Percentiles rank a stretch among this genome's conserved stretches.
Conservation (phyloP, 2,113 vertebrate species). For the Cercopithecus mona region DNA sequence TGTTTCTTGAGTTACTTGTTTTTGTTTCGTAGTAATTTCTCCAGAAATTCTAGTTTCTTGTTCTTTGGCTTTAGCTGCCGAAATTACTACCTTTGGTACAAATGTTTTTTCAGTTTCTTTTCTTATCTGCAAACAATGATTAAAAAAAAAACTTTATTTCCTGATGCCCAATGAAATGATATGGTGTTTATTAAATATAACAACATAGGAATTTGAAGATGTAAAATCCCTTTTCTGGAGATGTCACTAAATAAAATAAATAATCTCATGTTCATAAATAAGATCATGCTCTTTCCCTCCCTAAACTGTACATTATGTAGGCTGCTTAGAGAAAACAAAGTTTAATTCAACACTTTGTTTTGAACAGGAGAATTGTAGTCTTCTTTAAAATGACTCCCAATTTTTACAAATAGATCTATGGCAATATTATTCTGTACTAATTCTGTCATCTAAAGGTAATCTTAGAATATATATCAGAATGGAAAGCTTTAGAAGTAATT, state of each 20-base stretch:
- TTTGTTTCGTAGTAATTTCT: slow-evolving; percentile 83
- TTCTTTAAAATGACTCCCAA: slow-evolving; percentile 24
- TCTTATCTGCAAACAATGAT: slow-evolving; percentile 84
- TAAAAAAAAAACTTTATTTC: slow-evolving; percentile 69
- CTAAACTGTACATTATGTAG: neutral
- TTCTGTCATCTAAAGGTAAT: slow-evolving; percentile 9
- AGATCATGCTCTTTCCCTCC: neutral
- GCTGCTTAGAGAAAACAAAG: neutral
- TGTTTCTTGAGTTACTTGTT: slow-evolving; percentile 84
- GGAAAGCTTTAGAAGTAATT: neutral
- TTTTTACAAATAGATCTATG: neutral
- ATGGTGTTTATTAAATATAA: neutral
- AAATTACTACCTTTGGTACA: slow-evolving; percentile 88
- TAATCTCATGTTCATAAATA: neutral
- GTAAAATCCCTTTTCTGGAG: neutral
- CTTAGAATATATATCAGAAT: neutral
- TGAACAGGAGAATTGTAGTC: neutral
- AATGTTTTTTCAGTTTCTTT: slow-evolving; percentile 86
- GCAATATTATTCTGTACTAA: neutral
- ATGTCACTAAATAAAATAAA: slow-evolving; percentile 27
- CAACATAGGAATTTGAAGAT: neutral
- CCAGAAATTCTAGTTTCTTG: slow-evolving; percentile 83
- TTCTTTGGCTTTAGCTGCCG: slow-evolving; percentile 83
- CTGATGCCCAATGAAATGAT: neutral
- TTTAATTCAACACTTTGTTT: neutral